Percentiles rank a stretch among this genome's conserved stretches.
These are phyloP conservation scores for Hofmannophila pseudospretella DNA, from an alignment of 2,888 invertebrate species.

Conservation along the genomic window DNA sequence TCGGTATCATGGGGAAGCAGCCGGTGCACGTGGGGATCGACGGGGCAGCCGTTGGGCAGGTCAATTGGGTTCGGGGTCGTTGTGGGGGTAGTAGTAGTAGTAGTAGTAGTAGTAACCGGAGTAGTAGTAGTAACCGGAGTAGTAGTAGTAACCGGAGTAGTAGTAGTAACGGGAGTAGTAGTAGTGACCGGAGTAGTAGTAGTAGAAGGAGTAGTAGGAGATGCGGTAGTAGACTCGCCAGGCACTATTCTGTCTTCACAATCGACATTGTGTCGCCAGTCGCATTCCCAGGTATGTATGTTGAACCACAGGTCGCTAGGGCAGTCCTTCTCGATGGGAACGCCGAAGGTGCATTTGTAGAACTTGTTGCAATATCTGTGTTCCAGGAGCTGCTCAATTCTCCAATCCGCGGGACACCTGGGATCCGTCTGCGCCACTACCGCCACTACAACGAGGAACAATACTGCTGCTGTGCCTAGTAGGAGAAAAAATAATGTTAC, in stretches of 20 bases:
- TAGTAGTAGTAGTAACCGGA: conserved; percentile 12
- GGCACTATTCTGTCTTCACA: conserved; percentile 64
- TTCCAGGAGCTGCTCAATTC: conserved; percentile 14
- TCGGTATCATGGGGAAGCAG: conserved; percentile 42
- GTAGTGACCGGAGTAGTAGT: no score
- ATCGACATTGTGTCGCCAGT: conserved; percentile 79
- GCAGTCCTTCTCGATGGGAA: conserved; percentile 77
- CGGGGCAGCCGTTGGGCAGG: conserved; percentile 42
- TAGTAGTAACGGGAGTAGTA: no score
- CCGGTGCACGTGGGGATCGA: conserved; percentile 29
- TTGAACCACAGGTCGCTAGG: conserved; percentile 77
- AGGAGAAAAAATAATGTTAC: no score
- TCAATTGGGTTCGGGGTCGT: conserved; percentile 38
- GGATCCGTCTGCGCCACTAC: neutral
- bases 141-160: no score
- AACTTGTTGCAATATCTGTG: conserved; percentile 79
- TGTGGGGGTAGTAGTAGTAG: no score
- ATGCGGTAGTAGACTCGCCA: no score
- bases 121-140: conserved; percentile 7
- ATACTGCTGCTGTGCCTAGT: neutral
- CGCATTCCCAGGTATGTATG: conserved; percentile 72
- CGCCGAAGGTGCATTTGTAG: conserved; percentile 81
- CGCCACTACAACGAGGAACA: neutral
- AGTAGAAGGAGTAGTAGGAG: no score
- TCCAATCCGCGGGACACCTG: conserved; percentile 4